phyloP scores from a whole-genome alignment of 2,113 vertebrate genomes.

The Miniopterus natalensis region DNA sequence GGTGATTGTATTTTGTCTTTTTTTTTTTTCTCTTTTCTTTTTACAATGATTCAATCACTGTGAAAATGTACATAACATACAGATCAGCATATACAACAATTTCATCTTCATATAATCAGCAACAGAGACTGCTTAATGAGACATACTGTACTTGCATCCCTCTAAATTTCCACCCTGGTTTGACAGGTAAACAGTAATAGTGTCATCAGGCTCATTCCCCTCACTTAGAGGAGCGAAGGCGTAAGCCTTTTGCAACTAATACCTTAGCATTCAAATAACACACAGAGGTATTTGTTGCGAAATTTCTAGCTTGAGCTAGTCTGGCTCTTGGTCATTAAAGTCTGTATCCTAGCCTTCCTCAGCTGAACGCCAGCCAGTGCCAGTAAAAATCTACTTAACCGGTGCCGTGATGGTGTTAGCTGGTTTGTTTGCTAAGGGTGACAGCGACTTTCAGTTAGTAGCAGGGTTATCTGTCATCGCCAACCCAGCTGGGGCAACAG shows the following conservation, averaged over 20 bases:
- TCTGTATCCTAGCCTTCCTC: constrained; percentile 73
- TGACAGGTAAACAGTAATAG: constrained; percentile 75
- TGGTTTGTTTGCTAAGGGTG: constrained; percentile 77
- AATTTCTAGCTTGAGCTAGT: constrained; percentile 72
- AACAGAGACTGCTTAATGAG: constrained; percentile 88
- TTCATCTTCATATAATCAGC: constrained; percentile 88
- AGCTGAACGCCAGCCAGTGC: constrained; percentile 86
- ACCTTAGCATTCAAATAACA: constrained; percentile 70
- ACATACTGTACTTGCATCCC: constrained; percentile 80
- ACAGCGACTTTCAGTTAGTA: constrained; percentile 79
- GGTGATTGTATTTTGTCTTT: constrained; percentile 87
- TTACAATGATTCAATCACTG: constrained; percentile 91
- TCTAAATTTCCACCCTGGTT: constrained; percentile 80
- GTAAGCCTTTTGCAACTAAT: constrained; percentile 74
- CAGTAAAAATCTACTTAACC: constrained; percentile 72
- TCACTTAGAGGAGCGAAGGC: constrained; percentile 65
- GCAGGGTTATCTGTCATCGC: constrained; percentile 83
- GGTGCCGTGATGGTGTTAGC: constrained; percentile 66
- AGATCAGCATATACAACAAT: constrained; percentile 91
- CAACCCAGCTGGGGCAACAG: constrained; percentile 85
- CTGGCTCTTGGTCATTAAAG: constrained; percentile 79
- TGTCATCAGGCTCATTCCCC: constrained; percentile 75
- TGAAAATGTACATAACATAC: constrained; percentile 93
- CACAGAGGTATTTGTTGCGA: constrained; percentile 78
- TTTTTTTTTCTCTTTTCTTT: constrained; percentile 87